A percentile compares a stretch with the other conserved stretches of the same genome.
Conservation (phyloP, 2,113 vertebrate species). For the Hyperoodon ampullatus region DNA sequence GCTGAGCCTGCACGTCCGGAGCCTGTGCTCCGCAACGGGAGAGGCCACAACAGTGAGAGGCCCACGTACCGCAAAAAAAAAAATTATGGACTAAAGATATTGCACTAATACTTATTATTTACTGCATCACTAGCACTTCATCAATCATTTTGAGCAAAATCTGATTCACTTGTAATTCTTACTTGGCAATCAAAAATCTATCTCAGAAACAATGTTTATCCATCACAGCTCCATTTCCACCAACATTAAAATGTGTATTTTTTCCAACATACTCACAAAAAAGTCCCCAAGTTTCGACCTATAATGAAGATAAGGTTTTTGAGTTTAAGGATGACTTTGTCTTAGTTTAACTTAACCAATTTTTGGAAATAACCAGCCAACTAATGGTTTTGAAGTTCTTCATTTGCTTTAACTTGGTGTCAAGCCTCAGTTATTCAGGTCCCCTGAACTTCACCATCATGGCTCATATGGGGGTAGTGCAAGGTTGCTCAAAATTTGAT, state of each 20-base stretch:
- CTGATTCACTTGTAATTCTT: background rate
- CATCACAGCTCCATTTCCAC: background rate
- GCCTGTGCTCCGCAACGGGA: too few species aligned
- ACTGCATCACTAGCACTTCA: background rate
- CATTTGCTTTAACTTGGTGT: background rate
- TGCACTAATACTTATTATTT: background rate
- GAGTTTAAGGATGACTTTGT: background rate
- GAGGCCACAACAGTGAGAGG: too few species aligned
- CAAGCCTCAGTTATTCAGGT: background rate
- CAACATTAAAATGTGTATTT: background rate
- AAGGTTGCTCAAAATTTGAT: background rate
- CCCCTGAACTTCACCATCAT: background rate
- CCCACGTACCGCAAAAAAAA: too few species aligned
- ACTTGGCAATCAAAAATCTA: background rate
- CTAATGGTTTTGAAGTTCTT: background rate
- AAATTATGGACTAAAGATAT: background rate
- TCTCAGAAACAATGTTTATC: background rate
- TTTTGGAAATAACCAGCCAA: background rate
- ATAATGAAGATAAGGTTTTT: background rate
- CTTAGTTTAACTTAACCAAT: background rate
- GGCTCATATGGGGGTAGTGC: accelerated
- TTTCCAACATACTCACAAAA: background rate
- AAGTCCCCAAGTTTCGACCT: background rate
- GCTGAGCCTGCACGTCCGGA: too few species aligned
- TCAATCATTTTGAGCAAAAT: background rate